These are phyloP conservation scores for Callosobruchus maculatus DNA, from an alignment of 2,888 invertebrate species.

Conservation along the genomic window DNA sequence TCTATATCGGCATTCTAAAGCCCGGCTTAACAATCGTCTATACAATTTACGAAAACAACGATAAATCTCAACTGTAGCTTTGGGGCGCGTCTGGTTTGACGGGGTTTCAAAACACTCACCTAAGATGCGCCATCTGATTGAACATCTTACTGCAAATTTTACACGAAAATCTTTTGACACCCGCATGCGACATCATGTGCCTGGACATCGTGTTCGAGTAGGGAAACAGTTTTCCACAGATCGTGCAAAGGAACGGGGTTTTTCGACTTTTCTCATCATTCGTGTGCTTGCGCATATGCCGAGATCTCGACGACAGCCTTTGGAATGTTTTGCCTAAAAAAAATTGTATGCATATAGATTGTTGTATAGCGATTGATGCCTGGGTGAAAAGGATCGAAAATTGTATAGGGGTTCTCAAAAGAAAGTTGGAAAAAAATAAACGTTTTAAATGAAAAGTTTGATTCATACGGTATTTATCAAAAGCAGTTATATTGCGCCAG, in stretches of 20 bases:
- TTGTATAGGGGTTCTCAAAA: no score
- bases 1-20: no score
- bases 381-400: no score
- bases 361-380: no score
- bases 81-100: no score
- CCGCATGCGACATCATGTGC: slow-evolving; percentile 45
- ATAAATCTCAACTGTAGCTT: no score
- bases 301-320: slow-evolving; percentile 34
- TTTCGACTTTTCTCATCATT: slow-evolving; percentile 39
- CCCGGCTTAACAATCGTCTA: no score
- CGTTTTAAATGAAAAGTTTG: no score
- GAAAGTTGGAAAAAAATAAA: no score
- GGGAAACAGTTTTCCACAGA: slow-evolving; percentile 43
- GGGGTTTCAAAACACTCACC: slow-evolving; percentile 9
- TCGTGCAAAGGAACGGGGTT: slow-evolving; percentile 41
- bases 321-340: background rate
- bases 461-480: no score
- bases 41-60: no score
- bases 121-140: slow-evolving; percentile 47
- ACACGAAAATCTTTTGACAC: slow-evolving; percentile 44
- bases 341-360: background rate
- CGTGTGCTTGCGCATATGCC: slow-evolving; percentile 37
- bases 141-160: slow-evolving; percentile 44
- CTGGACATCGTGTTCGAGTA: slow-evolving; percentile 41
- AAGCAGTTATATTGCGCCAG: no score